Evolutionary conservation across 2,888 invertebrate species (phyloP).

Genomic region (Sinotaia quadrata): DNA sequence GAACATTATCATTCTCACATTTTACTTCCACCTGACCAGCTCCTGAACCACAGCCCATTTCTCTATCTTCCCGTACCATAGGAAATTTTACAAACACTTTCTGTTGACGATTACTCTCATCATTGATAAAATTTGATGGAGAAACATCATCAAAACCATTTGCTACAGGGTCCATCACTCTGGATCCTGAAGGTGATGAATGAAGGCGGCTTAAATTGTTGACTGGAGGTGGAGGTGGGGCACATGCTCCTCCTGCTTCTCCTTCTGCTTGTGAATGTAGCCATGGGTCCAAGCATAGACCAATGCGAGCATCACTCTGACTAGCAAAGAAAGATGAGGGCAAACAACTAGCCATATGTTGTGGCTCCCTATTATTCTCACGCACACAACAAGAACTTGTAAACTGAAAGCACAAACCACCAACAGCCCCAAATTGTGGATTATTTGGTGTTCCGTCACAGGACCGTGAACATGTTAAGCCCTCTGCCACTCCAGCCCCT

Average conservation of each 20-base stretch:
- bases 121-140: slow-evolving; percentile 61
- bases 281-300: slow-evolving; percentile 8
- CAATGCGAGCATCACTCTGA: slow-evolving; percentile 29
- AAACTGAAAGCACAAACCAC: slow-evolving; percentile 15
- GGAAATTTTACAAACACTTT: slow-evolving; percentile 58
- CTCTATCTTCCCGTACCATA: slow-evolving; percentile 33
- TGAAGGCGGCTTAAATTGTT: slow-evolving; percentile 33
- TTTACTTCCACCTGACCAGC: slow-evolving; percentile 16
- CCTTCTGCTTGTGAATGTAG: slow-evolving; percentile 14
- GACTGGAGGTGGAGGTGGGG: slow-evolving; percentile 21
- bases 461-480: background rate
- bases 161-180: slow-evolving; percentile 26
- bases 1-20: slow-evolving; percentile 20
- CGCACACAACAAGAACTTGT: slow-evolving; percentile 17
- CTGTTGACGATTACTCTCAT: slow-evolving; percentile 59
- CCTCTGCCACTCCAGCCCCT: slow-evolving; percentile 29
- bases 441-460: slow-evolving; percentile 1
- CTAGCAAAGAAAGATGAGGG: slow-evolving; percentile 11
- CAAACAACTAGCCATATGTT: slow-evolving; percentile 16
- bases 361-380: slow-evolving; percentile 9
- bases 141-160: slow-evolving; percentile 36
- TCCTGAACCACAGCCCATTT: slow-evolving; percentile 29
- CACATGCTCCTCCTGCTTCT: slow-evolving; percentile 25
- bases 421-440: slow-evolving; percentile 19
- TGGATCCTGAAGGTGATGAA: slow-evolving; percentile 8